Conservation (phyloP, 2,113 vertebrate genomes). For the Eolophus roseicapilla region DNA sequence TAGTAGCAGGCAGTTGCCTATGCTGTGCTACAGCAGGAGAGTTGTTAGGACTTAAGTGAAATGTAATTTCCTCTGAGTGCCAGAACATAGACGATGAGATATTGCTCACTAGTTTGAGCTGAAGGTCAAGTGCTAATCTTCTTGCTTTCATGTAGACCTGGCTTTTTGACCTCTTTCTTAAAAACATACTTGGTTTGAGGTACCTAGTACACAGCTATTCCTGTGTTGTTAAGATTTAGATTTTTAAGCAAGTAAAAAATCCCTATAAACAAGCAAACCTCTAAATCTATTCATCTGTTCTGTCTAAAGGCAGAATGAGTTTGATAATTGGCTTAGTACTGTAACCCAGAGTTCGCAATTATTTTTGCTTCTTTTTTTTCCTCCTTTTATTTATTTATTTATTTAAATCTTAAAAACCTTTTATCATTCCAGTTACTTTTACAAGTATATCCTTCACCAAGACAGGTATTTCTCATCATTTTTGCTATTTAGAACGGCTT, state of each 20-base stretch:
- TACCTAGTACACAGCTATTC: not conserved
- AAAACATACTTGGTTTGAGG: not conserved
- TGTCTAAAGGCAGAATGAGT: not conserved
- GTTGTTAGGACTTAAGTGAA: not conserved
- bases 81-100: accelerated
- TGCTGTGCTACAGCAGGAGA: accelerated
- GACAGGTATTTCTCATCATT: conserved; percentile 11
- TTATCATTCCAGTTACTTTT: not conserved
- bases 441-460: conserved; percentile 6
- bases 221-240: not conserved
- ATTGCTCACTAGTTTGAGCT: not conserved
- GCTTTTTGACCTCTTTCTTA: not conserved
- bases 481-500: conserved; percentile 25
- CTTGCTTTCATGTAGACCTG: not conserved
- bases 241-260: not conserved
- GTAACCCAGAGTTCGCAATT: not conserved
- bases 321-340: not conserved
- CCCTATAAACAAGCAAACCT: not conserved
- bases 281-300: not conserved
- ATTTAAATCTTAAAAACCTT: not conserved
- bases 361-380: not conserved
- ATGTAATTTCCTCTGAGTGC: not conserved
- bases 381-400: not conserved
- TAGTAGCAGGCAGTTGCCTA: not conserved
- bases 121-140: not conserved